These are phyloP conservation scores for Procapra przewalskii DNA, from an alignment of 2,113 vertebrate species.

Conservation along the genomic window DNA sequence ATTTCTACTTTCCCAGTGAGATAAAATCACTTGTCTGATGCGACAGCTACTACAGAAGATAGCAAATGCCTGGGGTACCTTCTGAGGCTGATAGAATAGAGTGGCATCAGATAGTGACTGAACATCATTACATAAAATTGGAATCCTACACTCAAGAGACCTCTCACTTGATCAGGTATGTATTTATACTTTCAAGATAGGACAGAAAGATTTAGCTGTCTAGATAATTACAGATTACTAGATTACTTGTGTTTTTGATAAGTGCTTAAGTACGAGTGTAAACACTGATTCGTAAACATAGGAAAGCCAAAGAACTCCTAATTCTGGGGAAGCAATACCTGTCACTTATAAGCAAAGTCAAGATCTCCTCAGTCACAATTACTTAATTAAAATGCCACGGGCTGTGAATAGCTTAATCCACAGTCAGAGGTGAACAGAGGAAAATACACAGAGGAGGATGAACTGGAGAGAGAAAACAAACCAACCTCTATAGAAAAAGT, in stretches of 20 bases:
- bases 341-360: conserved; percentile 1
- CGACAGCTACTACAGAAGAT: neutral
- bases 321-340: neutral
- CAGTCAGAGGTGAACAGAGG: neutral
- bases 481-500: neutral
- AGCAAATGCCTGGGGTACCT: neutral
- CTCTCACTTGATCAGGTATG: conserved; percentile 32
- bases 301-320: neutral
- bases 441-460: neutral
- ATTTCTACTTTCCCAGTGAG: conserved; percentile 8
- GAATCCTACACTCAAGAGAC: conserved; percentile 6
- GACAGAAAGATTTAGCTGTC: neutral
- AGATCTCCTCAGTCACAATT: neutral
- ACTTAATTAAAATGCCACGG: neutral
- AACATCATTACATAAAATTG: conserved; percentile 60
- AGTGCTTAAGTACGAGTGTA: neutral
- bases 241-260: conserved; percentile 8
- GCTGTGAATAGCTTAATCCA: neutral
- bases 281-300: neutral
- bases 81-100: conserved; percentile 53
- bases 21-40: conserved; percentile 37
- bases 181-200: conserved; percentile 40
- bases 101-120: conserved; percentile 44
- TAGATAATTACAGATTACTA: conserved; percentile 34
- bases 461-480: neutral